Conservation (phyloP, 2,888 invertebrate genomes). For the Scaptodrosophila latifasciaeformis region DNA sequence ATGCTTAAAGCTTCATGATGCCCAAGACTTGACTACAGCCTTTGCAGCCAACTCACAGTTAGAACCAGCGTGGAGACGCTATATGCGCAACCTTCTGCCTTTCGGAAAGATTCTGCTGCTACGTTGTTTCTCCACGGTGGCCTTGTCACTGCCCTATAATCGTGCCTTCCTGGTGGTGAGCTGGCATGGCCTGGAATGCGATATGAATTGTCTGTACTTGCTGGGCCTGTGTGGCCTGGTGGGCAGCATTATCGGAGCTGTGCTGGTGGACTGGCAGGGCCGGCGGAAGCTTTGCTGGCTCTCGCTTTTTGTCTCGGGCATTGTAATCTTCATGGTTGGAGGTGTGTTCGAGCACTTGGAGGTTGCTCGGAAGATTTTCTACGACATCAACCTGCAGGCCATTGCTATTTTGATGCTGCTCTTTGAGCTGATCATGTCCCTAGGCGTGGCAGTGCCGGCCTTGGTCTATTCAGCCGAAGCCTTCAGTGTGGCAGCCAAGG, state of each 20-base stretch:
- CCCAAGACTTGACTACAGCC: slow-evolving; percentile 46
- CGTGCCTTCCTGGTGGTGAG: slow-evolving; percentile 64
- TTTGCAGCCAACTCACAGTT: slow-evolving; percentile 20
- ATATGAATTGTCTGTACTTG: slow-evolving; percentile 63
- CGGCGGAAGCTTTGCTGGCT: slow-evolving; percentile 58
- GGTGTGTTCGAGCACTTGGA: slow-evolving; percentile 66
- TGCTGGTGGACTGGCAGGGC: slow-evolving; percentile 65
- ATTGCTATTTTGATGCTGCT: slow-evolving; percentile 60
- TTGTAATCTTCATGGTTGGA: slow-evolving; percentile 63
- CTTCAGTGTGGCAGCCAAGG: slow-evolving; percentile 61
- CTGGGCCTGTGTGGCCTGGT: slow-evolving; percentile 62
- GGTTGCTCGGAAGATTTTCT: slow-evolving; percentile 41
- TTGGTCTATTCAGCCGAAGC: slow-evolving; percentile 70
- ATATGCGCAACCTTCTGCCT: slow-evolving; percentile 38
- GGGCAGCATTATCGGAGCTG: slow-evolving; percentile 63
- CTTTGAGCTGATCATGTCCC: slow-evolving; percentile 63
- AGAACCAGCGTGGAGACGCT: slow-evolving; percentile 32
- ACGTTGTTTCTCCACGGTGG: slow-evolving; percentile 59
- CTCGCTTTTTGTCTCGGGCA: slow-evolving; percentile 60
- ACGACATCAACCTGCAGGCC: slow-evolving; percentile 53
- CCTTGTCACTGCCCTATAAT: slow-evolving; percentile 67
- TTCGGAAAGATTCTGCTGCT: slow-evolving; percentile 57
- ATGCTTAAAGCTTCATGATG: slow-evolving; percentile 52
- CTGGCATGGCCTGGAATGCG: slow-evolving; percentile 59
- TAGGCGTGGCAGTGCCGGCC: slow-evolving; percentile 64